Conservation (phyloP, 2,888 invertebrate genomes). For the Orthonevra nobilis region DNA sequence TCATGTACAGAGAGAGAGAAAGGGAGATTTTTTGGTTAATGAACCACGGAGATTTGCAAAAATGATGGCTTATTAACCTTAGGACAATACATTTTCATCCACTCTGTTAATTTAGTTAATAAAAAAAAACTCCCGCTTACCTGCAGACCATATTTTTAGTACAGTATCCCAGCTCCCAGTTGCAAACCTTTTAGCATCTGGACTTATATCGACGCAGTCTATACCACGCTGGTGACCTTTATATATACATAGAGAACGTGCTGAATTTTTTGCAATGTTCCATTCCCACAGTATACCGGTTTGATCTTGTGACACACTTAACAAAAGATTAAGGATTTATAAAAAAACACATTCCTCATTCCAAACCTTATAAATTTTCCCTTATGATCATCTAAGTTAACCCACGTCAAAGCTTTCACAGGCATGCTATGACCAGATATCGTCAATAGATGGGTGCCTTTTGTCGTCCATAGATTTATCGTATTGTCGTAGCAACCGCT, state of each 20-base stretch:
- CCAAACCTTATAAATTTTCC: constrained; percentile 86
- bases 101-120: no score
- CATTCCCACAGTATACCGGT: constrained; percentile 95
- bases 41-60: no score
- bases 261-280: constrained; percentile 87
- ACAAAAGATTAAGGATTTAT: not conserved
- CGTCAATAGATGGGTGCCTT: constrained; percentile 90
- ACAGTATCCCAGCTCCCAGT: constrained; percentile 96
- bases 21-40: no score
- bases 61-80: no score
- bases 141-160: constrained; percentile 94
- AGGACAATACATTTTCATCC: no score
- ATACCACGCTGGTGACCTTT: constrained; percentile 96
- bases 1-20: no score
- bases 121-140: no score
- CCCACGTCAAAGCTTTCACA: constrained; percentile 94
- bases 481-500: constrained; percentile 97
- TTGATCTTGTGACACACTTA: constrained; percentile 94
- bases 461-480: constrained; percentile 92
- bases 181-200: constrained; percentile 84
- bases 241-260: constrained; percentile 89
- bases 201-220: constrained; percentile 91
- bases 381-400: constrained; percentile 84
- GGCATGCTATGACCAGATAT: constrained; percentile 93
- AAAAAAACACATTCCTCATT: no score